Base-by-base conservation (phyloP, 2,113 vertebrate species). In the Litocranius walleri region DNA sequence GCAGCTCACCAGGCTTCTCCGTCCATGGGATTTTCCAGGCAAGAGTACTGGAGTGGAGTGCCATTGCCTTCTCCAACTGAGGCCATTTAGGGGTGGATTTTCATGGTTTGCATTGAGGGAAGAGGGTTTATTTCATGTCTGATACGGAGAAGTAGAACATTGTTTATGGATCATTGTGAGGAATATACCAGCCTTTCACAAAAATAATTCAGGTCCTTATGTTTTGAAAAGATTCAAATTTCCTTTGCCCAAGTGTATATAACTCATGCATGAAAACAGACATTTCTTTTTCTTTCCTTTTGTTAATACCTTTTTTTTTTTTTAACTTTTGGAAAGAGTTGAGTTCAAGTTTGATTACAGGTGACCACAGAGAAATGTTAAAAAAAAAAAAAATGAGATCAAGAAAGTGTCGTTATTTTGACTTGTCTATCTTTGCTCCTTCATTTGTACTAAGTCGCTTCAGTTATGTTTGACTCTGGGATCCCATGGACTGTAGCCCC, bases 271-370 rank as follows among this genome's bases (percentile, higher is more conserved):
- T 9, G 23, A 91, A 97, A 98, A 97, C 33, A 43, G 56, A 6
- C 61, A 91, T 40, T 57, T 96, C 92, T 88, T 61, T 88, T 71
- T 52, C 8, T 71, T 15, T 95, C 83, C 30, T 30, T 93, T 50
- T 96, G 54, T 59, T 91, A 61, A 48, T 90, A 78, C 27, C 8
- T 81, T 97, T 97, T 81, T 96, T 12, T 30, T 33, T 62, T 62
- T 33, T 62, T 7, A 62, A 33, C 91, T 92, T 94, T 94, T 86
- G 87, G 85, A 98, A 97, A 97, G 30, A 78, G 17, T 48, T 97
- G 50, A 93, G 94, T 89, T 97, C 9, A 91, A 23, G 14, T 97
- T 95, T 94, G 82, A 96, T 97, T 95, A 83, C 48, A 97, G 33
- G 67, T 59, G 91, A 96, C 88, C 81, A 64, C 45, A 87, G 84